Base-by-base conservation (phyloP, 2,113 vertebrate genomes). In the Cololabis saira region DNA sequence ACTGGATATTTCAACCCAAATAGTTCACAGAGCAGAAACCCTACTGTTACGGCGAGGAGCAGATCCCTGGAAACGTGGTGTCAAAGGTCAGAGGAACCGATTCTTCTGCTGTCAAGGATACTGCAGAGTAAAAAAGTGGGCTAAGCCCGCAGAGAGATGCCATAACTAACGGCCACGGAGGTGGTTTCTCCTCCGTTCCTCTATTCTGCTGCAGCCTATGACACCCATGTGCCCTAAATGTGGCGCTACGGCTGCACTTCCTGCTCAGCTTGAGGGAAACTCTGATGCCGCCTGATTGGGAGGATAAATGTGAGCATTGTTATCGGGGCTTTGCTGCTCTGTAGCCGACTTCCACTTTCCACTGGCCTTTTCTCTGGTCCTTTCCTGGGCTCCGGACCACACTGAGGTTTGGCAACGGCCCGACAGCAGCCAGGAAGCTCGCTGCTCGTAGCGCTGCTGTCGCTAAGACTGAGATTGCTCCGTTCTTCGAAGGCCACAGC, bases 401-500 rank as follows among this genome's bases (percentile, higher is more conserved):
- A 56, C 65, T 66, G 60, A 77, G 78, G 82, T 85, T 81, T 79
- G 78, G 82, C 76, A 81, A 64, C 62, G 66, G 12, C 33, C 53
- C 41, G 54, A 74, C 58, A 71, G 60, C 61, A 73, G 69, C 66
- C 61, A 64, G 68, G 61, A 79, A 83, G 76, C 66, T 5, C 48
- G 81, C 52, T 68, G 68, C 75, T 72, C 3, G 12, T 7, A 18
- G 63, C 49, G 60, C 53, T 54, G 67, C 62, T 27, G 71, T 84
- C 70, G 81, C 78, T 80, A 78, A 58, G 65, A 57, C 71, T 54
- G 67, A 51, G 59, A 62, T 81, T 73, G 79, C 76, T 66, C 70
- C 61, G 77, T 89, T 90, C 87, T 86, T 87, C 61, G 87, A 92
- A 84, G 82, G 70, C 80, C 81, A 84, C 48, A 54, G 27, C 83